A percentile compares a stretch with the other conserved stretches of the same genome.
Evolutionary conservation across 2,797 vertebrate species (phyloP).

Genomic region (Dipus sagitta): DNA sequence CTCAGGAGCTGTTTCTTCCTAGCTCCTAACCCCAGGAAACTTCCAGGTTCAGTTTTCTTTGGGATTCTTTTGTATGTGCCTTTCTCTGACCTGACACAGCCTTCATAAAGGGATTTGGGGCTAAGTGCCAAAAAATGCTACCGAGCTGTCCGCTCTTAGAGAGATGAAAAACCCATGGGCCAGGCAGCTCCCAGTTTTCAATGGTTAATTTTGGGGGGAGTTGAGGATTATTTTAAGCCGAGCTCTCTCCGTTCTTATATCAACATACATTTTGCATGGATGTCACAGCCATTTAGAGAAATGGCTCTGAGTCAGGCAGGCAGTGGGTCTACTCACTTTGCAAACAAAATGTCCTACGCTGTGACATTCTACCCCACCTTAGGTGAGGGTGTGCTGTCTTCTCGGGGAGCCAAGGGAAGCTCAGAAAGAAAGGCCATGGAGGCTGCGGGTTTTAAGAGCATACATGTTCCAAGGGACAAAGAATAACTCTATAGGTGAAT

Average conservation of each 20-base stretch:
- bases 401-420: neutral
- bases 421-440: neutral
- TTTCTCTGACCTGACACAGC: conserved; percentile 55
- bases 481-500: neutral
- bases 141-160: neutral
- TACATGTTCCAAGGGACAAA: neutral
- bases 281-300: conserved; percentile 39
- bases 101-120: conserved; percentile 52
- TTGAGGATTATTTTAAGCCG: conserved; percentile 48
- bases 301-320: conserved; percentile 5
- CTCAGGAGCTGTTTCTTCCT: conserved; percentile 61
- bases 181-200: conserved; percentile 45
- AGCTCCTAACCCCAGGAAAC: conserved; percentile 37
- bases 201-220: conserved; percentile 16
- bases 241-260: neutral
- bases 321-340: neutral
- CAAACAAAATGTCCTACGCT: neutral
- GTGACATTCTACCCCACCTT: neutral
- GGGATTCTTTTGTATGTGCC: neutral
- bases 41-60: conserved; percentile 41
- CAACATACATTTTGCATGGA: conserved; percentile 47
- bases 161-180: conserved; percentile 1
- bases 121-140: neutral
- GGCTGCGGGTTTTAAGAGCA: neutral
- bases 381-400: neutral